Evolutionary conservation across 2,113 vertebrate genomes (phyloP), one percentile per base, ranked within the genome.

Genomic region (Centropus bengalensis): DNA sequence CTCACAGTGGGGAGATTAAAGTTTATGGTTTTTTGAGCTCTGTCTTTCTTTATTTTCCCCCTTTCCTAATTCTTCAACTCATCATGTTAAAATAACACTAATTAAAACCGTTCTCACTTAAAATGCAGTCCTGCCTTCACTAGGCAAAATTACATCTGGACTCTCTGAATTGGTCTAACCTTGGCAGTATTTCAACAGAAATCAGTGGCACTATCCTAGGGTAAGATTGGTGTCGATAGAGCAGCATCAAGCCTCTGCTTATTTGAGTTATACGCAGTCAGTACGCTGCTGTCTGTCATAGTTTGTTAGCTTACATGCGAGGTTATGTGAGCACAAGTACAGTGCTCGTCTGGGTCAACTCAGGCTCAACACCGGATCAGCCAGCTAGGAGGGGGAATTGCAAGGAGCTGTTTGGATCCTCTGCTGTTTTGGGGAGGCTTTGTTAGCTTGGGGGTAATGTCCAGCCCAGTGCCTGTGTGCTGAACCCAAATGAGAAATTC

Each of bases 71-170:
- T 90, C 45, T 85, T 92, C 70, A 80, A 38, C 84, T 88, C 59
- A 64, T 92, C 55, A 6, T 27, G 77, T 90, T 93, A 77, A 86
- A 89, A 86, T 49, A 90, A 27, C 55, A 24, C 79, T 93, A 86
- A 96, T 96, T 95, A 86, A 86, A 88, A 90, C 47, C 86, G 60
- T 52, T 86, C 59, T 80, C 5, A 0, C 67, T 93, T 90, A 87
- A 91, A 94, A 80, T 44, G 33, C 67, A 69, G 87, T 16, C 87
- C 71, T 89, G 85, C 60, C 33, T 89, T 77, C 44, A 63, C 44
- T 12, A 63, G 82, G 75, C 87, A 94, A 83, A 96, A 86, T 68
- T 74, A 80, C 85, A 67, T 51, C 82, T 88, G 94, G 82, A 59
- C 70, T 77, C 23, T 74, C 44, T 40, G 71, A 77, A 26, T 45